These are phyloP conservation scores for Syngnathus scovelli DNA, from an alignment of 2,113 vertebrate species.

Conservation along the genomic window DNA sequence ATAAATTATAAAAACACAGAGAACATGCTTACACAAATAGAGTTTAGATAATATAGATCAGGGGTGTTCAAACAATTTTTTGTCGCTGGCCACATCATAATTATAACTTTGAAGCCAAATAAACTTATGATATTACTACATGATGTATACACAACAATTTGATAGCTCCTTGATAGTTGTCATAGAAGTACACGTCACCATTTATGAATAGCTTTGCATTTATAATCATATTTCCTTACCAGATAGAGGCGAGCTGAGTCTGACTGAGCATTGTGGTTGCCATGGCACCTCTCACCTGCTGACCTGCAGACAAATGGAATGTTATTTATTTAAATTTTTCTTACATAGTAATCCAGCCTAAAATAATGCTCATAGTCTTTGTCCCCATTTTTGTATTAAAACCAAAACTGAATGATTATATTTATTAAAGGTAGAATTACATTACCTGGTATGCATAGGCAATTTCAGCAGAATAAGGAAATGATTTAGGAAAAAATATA, in stretches of 20 bases:
- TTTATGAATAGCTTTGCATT: background rate
- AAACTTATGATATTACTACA: no score
- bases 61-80: no score
- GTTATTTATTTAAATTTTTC: background rate
- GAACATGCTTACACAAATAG: no score
- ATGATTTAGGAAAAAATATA: background rate
- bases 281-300: slow-evolving; percentile 89
- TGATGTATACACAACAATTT: no score
- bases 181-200: background rate
- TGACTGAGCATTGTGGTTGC: slow-evolving; percentile 89
- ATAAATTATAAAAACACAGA: no score
- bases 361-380: no score
- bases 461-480: background rate
- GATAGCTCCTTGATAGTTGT: no score
- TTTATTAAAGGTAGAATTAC: background rate
- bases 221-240: slow-evolving; percentile 72
- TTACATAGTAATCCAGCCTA: background rate
- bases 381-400: background rate
- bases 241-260: slow-evolving; percentile 92
- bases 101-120: no score
- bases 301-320: slow-evolving; percentile 70
- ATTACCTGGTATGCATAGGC: background rate
- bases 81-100: no score
- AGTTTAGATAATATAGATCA: no score
- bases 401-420: background rate